Percentiles rank a stretch among this genome's conserved stretches.
These are phyloP conservation scores for Andricus quercusramuli DNA, from an alignment of 2,888 invertebrate species.

Conservation along the genomic window DNA sequence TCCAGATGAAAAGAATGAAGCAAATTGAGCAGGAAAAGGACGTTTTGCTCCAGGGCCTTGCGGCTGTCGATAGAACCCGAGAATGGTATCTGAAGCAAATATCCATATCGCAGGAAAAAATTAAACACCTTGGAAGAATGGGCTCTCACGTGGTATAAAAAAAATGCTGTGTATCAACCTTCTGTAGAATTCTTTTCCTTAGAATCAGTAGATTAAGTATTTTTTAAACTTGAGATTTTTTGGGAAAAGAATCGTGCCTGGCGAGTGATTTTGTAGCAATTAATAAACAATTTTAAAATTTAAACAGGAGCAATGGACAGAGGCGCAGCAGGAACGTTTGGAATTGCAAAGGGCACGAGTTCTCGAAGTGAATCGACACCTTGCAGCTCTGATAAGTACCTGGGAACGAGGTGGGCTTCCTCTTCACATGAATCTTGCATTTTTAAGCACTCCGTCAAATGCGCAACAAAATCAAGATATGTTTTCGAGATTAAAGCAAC, in stretches of 20 bases:
- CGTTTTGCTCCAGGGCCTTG: slow-evolving; percentile 91
- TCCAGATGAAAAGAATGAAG: slow-evolving; percentile 91
- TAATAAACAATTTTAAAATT: neutral
- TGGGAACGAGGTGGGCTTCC: slow-evolving; percentile 93
- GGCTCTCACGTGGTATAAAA: slow-evolving; percentile 85
- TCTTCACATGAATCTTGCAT: slow-evolving; percentile 94
- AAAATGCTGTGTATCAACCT: neutral
- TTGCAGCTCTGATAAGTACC: slow-evolving; percentile 91
- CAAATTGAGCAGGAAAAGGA: slow-evolving; percentile 97
- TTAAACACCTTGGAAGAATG: slow-evolving; percentile 90
- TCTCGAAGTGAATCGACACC: slow-evolving; percentile 93
- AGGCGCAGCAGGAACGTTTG: slow-evolving; percentile 95
- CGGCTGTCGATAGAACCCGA: slow-evolving; percentile 91
- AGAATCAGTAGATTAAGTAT: neutral
- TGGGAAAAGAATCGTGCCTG: neutral
- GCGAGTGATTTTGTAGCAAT: neutral
- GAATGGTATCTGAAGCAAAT: slow-evolving; percentile 94
- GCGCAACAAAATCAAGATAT: slow-evolving; percentile 79
- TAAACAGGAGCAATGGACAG: slow-evolving; percentile 92
- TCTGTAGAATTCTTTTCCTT: neutral
- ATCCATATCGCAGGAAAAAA: slow-evolving; percentile 89
- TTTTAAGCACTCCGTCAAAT: slow-evolving; percentile 80
- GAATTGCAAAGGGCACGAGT: slow-evolving; percentile 94
- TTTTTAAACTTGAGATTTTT: neutral
- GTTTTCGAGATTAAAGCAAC: slow-evolving; percentile 84